Conservation (phyloP, 2,888 invertebrate species). For the Scelioninae gen. 2 region DNA sequence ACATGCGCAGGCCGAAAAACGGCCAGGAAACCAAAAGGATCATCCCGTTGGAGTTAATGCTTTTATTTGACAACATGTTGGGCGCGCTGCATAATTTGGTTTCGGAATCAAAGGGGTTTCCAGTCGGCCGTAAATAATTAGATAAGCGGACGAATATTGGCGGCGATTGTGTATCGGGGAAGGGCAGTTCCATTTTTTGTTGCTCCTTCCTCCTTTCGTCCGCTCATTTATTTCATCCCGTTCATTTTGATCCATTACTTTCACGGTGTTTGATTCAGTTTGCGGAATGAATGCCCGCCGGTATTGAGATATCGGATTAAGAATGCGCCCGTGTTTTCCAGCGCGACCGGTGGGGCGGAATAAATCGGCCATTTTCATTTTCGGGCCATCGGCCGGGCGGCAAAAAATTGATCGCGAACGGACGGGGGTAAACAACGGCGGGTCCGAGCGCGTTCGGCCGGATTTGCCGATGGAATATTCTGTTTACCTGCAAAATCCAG, state of each 20-base stretch:
- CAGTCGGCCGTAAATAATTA: constrained; percentile 47
- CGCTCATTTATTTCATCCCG: constrained; percentile 30
- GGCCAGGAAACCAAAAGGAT: constrained; percentile 33
- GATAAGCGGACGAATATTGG: constrained; percentile 51
- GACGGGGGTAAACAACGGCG: too few species aligned
- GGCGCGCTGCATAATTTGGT: constrained; percentile 38
- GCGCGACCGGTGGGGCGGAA: too few species aligned
- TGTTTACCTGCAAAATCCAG: too few species aligned
- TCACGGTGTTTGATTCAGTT: constrained; percentile 24
- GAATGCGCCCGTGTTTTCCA: not conserved
- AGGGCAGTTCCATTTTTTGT: constrained; percentile 18
- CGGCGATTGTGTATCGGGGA: constrained; percentile 19
- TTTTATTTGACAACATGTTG: constrained; percentile 53
- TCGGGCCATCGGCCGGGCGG: too few species aligned
- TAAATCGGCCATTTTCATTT: too few species aligned
- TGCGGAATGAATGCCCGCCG: constrained; percentile 10
- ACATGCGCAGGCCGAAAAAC: constrained; percentile 34
- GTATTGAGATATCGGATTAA: constrained; percentile 27
- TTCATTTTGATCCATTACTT: constrained; percentile 45
- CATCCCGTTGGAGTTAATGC: constrained; percentile 28
- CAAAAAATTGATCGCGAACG: too few species aligned
- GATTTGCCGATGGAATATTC: too few species aligned
- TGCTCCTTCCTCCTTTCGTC: constrained; percentile 25
- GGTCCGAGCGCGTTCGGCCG: too few species aligned
- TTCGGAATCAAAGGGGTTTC: constrained; percentile 37